Evolutionary conservation across 2,888 invertebrate species (phyloP).

Genomic region (Aquatica leii): DNA sequence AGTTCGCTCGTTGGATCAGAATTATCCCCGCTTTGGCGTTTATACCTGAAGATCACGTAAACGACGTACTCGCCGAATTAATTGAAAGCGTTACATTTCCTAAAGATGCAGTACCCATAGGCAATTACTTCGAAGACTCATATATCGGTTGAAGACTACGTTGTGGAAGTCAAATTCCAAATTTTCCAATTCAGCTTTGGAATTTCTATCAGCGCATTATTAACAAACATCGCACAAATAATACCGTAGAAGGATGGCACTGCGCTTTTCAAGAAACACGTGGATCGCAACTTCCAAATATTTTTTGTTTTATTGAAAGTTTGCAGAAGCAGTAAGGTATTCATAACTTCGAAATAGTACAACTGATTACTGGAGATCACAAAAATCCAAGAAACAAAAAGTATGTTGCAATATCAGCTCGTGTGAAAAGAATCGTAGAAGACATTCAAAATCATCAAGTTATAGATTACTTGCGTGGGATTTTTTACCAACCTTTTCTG

Average conservation of each 20-base stretch:
- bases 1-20: no score
- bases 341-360: no score
- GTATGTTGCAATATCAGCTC: background rate
- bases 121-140: no score
- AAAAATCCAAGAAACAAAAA: background rate
- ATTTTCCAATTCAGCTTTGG: background rate
- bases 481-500: no score
- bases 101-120: no score
- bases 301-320: no score
- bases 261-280: no score
- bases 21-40: background rate
- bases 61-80: background rate
- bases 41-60: background rate
- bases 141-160: no score
- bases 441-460: background rate
- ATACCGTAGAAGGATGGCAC: no score
- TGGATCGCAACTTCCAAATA: no score
- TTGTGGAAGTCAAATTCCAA: background rate
- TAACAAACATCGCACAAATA: no score
- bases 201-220: background rate
- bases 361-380: background rate
- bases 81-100: background rate
- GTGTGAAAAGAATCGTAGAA: background rate
- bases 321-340: background rate
- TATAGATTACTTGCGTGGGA: no score